These are phyloP conservation scores for Pollachius pollachius DNA, from an alignment of 2,113 vertebrate species.

Conservation along the genomic window DNA sequence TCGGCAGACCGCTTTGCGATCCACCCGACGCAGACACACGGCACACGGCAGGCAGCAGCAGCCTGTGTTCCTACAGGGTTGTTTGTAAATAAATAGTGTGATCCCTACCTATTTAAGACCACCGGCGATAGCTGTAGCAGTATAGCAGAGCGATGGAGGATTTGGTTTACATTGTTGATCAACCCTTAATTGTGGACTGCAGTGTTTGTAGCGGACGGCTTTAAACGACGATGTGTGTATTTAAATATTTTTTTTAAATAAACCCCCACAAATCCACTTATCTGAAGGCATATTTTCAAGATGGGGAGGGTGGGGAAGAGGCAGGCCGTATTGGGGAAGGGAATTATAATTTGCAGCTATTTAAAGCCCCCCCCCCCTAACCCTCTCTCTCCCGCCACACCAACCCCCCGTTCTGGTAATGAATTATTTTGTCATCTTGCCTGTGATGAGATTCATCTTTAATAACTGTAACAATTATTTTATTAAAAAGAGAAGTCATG, in stretches of 20 bases:
- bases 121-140: too few relatives aligned
- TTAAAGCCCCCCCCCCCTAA: constrained; percentile 62
- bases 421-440: constrained; percentile 80
- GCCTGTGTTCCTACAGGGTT: not conserved
- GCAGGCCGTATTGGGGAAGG: constrained; percentile 10
- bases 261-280: constrained; percentile 59
- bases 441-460: constrained; percentile 81
- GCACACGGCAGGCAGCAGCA: not conserved
- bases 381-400: too few relatives aligned
- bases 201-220: constrained; percentile 19
- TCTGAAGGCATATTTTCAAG: constrained; percentile 65
- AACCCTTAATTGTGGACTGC: constrained; percentile 14
- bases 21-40: not conserved
- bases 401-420: constrained; percentile 66
- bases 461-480: constrained; percentile 83
- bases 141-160: too few relatives aligned
- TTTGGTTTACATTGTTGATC: constrained; percentile 23
- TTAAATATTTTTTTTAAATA: constrained; percentile 72
- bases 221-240: constrained; percentile 36
- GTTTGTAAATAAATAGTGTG: not conserved
- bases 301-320: constrained; percentile 8
- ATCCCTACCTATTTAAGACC: not conserved
- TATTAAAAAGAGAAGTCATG: constrained; percentile 74
- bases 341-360: constrained; percentile 77
- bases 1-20: constrained; percentile 8